A percentile compares a stretch with the other conserved stretches of the same genome.
Evolutionary conservation across 2,113 vertebrate genomes (phyloP).

Genomic region (Gallinago undulata): DNA sequence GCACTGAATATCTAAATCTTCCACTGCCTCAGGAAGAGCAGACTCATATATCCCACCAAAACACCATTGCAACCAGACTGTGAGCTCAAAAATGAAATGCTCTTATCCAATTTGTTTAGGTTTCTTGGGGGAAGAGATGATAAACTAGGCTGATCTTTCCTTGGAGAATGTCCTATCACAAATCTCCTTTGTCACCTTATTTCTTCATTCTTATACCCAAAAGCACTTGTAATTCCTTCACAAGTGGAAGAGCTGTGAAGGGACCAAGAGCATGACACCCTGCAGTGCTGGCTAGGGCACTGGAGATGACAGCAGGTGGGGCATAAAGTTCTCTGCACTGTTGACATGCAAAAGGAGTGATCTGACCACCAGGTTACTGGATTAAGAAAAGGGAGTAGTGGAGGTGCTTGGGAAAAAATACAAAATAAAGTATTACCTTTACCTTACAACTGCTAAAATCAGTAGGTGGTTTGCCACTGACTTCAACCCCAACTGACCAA

Average conservation of each 20-base stretch:
- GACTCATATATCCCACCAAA: not conserved
- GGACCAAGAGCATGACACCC: not conserved
- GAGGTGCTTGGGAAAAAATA: not conserved
- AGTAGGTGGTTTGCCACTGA: not conserved
- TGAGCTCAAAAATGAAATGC: not conserved
- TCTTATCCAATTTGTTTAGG: not conserved
- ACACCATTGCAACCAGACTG: not conserved
- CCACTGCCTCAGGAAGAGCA: not conserved
- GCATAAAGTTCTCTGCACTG: not conserved
- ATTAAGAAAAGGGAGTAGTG: not conserved
- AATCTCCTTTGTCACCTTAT: not conserved
- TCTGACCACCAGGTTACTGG: too few species aligned
- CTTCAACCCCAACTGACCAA: not conserved
- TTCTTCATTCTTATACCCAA: not conserved
- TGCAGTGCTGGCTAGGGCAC: not conserved
- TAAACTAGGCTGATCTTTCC: not conserved
- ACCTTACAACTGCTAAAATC: not conserved
- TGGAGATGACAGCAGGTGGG: not conserved
- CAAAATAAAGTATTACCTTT: not conserved
- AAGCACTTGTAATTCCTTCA: not conserved
- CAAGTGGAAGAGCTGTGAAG: not conserved
- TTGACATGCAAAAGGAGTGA: not conserved
- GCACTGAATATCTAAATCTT: not conserved
- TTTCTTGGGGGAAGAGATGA: not conserved
- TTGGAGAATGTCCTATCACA: not conserved